Base-by-base conservation (phyloP, 2,888 invertebrate species). In the Rhingia rostrata region DNA sequence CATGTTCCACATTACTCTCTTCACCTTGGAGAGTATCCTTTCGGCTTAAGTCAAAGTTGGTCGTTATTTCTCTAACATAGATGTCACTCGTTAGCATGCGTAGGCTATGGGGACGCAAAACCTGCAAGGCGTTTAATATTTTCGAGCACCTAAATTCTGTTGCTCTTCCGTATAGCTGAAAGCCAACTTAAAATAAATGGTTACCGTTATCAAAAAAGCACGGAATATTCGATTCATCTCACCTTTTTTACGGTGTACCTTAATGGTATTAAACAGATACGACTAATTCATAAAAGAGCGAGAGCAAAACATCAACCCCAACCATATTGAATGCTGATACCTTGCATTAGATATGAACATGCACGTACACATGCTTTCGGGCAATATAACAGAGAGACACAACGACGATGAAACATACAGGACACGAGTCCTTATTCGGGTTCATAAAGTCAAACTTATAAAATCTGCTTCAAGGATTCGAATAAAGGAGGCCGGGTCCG, bases 361-460 rank as follows among this genome's bases (percentile, higher is more conserved):
- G 1, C 22, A 22, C 22, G 22, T 22, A 22, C 22, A 22, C 22
- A 22, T n/a, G 49, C 53, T 53, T 43, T 53, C 58, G 74, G 53
- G 73, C 53, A 73, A 64, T 33, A 53, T 66, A 41, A 64, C 39
- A 78, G 82, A 78, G 82, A 77, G 77, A 66, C 70, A 69, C 49
- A 56, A 63, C 56, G 56, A 72, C 32, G 53, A 61, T 2, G 22
- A 22, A 1, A 22, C 64, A 70, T 53, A 56, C 49, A 78, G 79
- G 73, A 67, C 61, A 73, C 35, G 39, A 79, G 66, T 73, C 56
- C 66, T 70, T 61, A 67, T 78, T 73, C 45, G 72, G 47, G 73
- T 83, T 83, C 58, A 78, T 67, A 83, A 64, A 80, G 73, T 84
- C 79, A 74, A 84, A 66, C 54, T 64, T 39, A 56, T 58, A n/a